Percentiles rank a stretch among this genome's conserved stretches.
These are phyloP conservation scores for Dinocampus coccinellae DNA, from an alignment of 2,888 invertebrate species.

Conservation along the genomic window DNA sequence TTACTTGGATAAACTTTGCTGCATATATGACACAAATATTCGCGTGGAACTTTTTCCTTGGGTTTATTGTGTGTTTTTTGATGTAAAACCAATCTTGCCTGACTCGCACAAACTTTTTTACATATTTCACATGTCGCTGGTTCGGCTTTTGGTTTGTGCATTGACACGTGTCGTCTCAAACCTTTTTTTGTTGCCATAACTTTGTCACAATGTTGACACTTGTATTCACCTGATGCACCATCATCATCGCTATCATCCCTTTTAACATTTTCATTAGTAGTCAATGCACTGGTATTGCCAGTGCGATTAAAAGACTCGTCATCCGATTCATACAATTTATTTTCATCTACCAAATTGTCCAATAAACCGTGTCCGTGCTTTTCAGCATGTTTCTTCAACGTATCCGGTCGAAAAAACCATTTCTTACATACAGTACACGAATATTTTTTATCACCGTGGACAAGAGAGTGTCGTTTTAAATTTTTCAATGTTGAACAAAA, in stretches of 20 bases:
- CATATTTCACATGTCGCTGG: conserved; percentile 66
- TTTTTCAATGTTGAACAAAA: conserved; percentile 65
- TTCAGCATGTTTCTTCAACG: conserved; percentile 66
- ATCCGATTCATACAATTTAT: conserved; percentile 65
- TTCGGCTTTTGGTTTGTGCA: conserved; percentile 67
- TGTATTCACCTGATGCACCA: conserved; percentile 53
- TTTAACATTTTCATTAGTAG: conserved; percentile 25
- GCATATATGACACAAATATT: conserved; percentile 67
- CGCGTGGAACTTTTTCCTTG: conserved; percentile 65
- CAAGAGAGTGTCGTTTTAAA: conserved; percentile 61
- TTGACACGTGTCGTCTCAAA: conserved; percentile 64
- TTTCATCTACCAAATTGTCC: conserved; percentile 64
- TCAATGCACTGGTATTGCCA: background rate
- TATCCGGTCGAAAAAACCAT: conserved; percentile 66
- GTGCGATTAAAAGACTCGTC: conserved; percentile 50
- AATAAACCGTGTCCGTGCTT: conserved; percentile 65
- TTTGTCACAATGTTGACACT: conserved; percentile 67
- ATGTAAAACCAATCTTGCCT: conserved; percentile 63
- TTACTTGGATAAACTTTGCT: conserved; percentile 68
- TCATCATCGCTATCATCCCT: conserved; percentile 47
- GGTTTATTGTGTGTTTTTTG: conserved; percentile 66
- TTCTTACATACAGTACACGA: conserved; percentile 67
- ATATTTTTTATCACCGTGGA: conserved; percentile 68
- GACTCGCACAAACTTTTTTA: conserved; percentile 66
- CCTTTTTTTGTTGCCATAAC: conserved; percentile 67